Conservation (phyloP, 2,888 invertebrate genomes). For the Ellobium chinense region DNA sequence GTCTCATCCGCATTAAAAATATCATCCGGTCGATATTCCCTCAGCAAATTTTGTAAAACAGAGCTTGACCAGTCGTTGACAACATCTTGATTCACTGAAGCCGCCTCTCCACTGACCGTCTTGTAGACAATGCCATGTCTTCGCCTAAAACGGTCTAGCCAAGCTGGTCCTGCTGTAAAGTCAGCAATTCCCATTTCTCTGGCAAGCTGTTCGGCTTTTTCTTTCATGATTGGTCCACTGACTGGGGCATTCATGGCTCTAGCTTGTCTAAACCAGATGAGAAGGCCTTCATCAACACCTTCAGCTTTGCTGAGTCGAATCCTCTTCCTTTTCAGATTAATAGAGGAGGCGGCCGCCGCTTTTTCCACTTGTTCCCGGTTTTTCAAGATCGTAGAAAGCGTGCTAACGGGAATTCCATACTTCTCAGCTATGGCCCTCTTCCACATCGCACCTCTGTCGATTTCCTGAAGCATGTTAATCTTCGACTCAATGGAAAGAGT, state of each 20-base stretch:
- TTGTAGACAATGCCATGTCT: slow-evolving; percentile 50
- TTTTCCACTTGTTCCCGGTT: too few species aligned
- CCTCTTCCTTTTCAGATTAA: too few species aligned
- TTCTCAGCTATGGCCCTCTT: too few species aligned
- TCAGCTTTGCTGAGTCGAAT: too few species aligned
- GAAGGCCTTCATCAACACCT: too few species aligned
- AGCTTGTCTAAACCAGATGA: not conserved
- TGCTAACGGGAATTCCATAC: too few species aligned
- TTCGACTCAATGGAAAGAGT: too few species aligned
- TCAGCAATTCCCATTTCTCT: slow-evolving; percentile 15
- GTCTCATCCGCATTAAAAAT: slow-evolving; percentile 58
- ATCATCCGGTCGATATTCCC: slow-evolving; percentile 45
- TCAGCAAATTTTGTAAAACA: not conserved
- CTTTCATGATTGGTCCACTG: slow-evolving; percentile 24
- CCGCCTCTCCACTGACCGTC: slow-evolving; percentile 48
- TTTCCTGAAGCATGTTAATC: too few species aligned
- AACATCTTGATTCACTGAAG: slow-evolving; percentile 43
- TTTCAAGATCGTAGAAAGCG: too few species aligned
- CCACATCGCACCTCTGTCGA: too few species aligned
- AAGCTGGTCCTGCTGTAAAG: slow-evolving; percentile 48
- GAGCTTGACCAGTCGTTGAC: slow-evolving; percentile 47
- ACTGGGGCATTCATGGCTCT: not conserved
- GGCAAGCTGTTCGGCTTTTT: slow-evolving; percentile 47
- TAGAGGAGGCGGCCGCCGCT: too few species aligned
- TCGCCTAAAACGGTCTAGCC: slow-evolving; percentile 50